Base-by-base conservation (phyloP, 2,888 invertebrate species). In the Scaptomyza tumidula region DNA sequence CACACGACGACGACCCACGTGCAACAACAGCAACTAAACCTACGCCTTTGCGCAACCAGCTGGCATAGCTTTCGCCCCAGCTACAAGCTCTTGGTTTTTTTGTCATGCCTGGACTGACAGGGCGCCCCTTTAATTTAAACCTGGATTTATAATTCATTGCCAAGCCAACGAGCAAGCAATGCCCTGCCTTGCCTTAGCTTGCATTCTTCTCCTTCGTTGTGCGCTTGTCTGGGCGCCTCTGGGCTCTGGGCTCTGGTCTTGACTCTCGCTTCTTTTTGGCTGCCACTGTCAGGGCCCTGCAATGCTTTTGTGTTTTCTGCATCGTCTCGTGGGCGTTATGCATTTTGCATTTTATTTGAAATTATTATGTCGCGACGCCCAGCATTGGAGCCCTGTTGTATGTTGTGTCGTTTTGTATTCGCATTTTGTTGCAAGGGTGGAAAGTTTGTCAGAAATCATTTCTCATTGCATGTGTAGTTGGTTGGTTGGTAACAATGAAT, bases 131-230 rank as follows among this genome's bases (percentile, higher is more conserved):
- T 87, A 84, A 78, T 86, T 88, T 88, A 84, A 89, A 78, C 84
- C 88, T 77, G 89, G 89, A 88, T 89, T 88, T 88, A 89, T 88
- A 84, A 86, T 88, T 88, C 89, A 84, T 89, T 87, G 88, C 84
- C 86, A 81, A 78, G 37, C 52, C 7, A 14, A 14, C 39, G 3
- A 39, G 19, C 19, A 43, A 37, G 39, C 14, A 39, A 19, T 24
- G 37, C 19, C 13, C 35, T 13, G 68, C 53, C 50, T 35, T 13
- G 35, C 35, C 50, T 44, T 59, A 11, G 13, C 35, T 4, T 13
- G 41, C 41, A 75, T 80, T 13, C 41, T 76, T 81, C 7, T 29
- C 4, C 5, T 41, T 7, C 9, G 14, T 9, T 39, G 3, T n/a
- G n/a, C 45, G 56, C 55, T 50, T 29, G 58, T 48, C 55, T 70